Evolutionary conservation across 1,140 invertebrate genomes (phyloP).

Genomic region (Acromyrmex heyeri): DNA sequence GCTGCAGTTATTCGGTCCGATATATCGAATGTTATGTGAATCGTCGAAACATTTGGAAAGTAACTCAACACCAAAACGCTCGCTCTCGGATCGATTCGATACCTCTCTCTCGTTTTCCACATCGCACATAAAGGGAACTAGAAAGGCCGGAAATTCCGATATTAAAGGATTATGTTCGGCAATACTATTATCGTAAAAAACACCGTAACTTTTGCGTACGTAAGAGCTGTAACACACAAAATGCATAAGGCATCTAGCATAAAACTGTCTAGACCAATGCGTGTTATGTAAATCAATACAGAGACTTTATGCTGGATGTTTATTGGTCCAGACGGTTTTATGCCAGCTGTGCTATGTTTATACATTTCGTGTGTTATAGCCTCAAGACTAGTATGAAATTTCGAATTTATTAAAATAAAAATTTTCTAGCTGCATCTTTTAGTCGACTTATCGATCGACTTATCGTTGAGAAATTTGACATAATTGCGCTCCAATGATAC

Average conservation of each 20-base stretch:
- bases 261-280: too few relatives aligned
- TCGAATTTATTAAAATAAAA: not conserved
- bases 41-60: slow-evolving; percentile 29
- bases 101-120: not conserved
- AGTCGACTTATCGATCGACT: not conserved
- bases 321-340: too few relatives aligned
- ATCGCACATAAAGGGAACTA: not conserved
- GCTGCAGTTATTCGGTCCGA: not conserved
- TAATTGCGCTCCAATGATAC: too few relatives aligned
- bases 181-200: not conserved
- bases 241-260: too few relatives aligned
- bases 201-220: not conserved
- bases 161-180: not conserved
- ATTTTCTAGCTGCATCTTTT: not conserved
- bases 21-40: slow-evolving; percentile 16
- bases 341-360: too few relatives aligned
- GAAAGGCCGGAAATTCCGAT: not conserved
- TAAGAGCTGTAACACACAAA: not conserved
- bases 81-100: not conserved
- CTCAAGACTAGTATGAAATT: not conserved
- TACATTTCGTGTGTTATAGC: too few relatives aligned
- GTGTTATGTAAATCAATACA: too few relatives aligned
- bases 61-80: slow-evolving; percentile 1
- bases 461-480: not conserved
- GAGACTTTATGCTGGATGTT: too few relatives aligned